phyloP scores from a whole-genome alignment of 2,888 invertebrate species.

The Cantharis flavilabris region DNA sequence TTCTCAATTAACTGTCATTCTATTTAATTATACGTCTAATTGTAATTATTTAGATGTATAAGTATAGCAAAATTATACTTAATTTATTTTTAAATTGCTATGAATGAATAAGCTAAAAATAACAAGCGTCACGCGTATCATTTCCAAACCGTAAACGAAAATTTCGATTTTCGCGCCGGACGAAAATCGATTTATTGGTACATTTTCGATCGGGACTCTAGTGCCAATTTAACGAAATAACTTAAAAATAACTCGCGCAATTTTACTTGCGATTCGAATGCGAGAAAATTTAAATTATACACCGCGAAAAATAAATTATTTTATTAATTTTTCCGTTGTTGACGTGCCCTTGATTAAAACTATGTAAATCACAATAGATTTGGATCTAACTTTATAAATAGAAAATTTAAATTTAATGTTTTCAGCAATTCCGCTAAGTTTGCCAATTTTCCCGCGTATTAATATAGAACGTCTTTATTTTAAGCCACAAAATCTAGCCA shows the following conservation, averaged over 20 bases:
- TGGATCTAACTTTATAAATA: background rate
- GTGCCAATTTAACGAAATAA: background rate
- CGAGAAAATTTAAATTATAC: background rate
- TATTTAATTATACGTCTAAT: background rate
- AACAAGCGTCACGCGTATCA: background rate
- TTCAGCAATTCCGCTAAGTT: background rate
- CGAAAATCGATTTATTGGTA: background rate
- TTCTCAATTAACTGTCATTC: background rate
- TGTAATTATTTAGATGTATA: background rate
- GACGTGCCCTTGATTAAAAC: background rate
- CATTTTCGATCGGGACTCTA: background rate
- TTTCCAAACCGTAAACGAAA: background rate
- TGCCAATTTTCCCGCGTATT: conserved; percentile 2
- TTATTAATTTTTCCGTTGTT: background rate
- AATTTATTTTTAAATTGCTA: background rate
- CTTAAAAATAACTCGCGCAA: background rate
- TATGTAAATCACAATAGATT: background rate
- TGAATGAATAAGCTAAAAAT: background rate
- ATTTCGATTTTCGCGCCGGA: background rate
- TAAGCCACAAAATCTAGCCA: conserved; percentile 2
- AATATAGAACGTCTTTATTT: conserved; percentile 2
- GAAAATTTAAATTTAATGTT: background rate
- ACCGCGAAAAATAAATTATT: background rate
- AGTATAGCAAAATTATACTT: background rate
- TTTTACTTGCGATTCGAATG: background rate